These are phyloP conservation scores for Equus przewalskii DNA, from an alignment of 2,113 vertebrate genomes.

Conservation along the genomic window DNA sequence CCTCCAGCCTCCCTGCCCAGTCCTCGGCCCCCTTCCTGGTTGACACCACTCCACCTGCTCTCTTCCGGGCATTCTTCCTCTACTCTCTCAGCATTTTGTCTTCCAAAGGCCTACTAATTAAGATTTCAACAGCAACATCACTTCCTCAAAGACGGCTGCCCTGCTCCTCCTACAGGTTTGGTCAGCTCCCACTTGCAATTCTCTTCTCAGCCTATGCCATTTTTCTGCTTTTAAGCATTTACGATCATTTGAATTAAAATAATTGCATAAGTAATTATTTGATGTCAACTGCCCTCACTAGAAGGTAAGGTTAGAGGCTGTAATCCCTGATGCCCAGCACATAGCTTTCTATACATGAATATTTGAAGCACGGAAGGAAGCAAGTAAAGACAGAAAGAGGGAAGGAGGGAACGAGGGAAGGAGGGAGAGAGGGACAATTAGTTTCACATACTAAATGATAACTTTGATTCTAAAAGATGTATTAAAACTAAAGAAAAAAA, in stretches of 20 bases:
- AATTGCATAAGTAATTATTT: neutral
- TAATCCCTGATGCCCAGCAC: neutral
- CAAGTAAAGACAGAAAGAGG: neutral
- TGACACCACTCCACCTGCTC: neutral
- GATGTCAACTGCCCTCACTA: neutral
- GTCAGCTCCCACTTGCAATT: neutral
- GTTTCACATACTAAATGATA: neutral
- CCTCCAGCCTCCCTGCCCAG: neutral
- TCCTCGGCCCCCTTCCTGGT: neutral
- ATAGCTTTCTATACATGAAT: neutral
- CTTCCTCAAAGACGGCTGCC: neutral
- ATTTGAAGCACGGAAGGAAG: neutral
- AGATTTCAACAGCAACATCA: neutral
- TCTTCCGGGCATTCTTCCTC: neutral
- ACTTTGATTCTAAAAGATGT: constrained; percentile 24
- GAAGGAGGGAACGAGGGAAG: neutral
- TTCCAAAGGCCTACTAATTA: constrained; percentile 1
- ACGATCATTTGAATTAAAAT: constrained; percentile 20
- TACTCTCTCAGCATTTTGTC: neutral
- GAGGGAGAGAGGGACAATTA: neutral
- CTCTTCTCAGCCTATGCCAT: neutral
- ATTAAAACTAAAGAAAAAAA: constrained; percentile 33
- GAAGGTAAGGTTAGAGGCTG: neutral
- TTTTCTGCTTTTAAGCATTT: neutral
- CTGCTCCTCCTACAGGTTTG: neutral